These are phyloP conservation scores for Calvadosia cruxmelitensis DNA, from an alignment of 30 jellyfish, hydroid and myxozoan genomes.

Conservation along the genomic window DNA sequence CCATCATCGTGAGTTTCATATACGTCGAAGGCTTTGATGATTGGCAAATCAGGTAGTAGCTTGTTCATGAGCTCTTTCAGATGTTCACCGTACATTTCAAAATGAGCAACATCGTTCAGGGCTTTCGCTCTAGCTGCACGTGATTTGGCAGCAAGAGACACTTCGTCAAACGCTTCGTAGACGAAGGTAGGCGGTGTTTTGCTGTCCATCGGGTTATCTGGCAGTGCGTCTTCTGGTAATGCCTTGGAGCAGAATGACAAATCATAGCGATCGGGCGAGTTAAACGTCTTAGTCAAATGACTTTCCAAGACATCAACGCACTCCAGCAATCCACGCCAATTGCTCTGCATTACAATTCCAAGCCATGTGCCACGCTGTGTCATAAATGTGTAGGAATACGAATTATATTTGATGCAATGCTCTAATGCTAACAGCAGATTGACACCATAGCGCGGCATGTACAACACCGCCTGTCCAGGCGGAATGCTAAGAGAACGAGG, in stretches of 20 bases:
- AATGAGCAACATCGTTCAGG: slow-evolving; percentile 18
- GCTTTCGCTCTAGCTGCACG: slow-evolving; percentile 40
- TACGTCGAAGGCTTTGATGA: slow-evolving; percentile 44
- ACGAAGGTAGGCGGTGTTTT: slow-evolving; percentile 47
- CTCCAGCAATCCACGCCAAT: slow-evolving; percentile 71
- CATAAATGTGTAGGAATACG: slow-evolving; percentile 54
- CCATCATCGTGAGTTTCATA: slow-evolving; percentile 15
- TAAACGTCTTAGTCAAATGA: slow-evolving; percentile 28
- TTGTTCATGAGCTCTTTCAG: slow-evolving; percentile 48
- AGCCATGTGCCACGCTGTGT: slow-evolving; percentile 73
- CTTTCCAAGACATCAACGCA: slow-evolving; percentile 59
- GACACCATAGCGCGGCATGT: slow-evolving; percentile 50
- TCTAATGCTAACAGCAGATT: slow-evolving; percentile 52
- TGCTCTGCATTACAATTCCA: slow-evolving; percentile 33
- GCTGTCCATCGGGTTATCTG: slow-evolving; percentile 32
- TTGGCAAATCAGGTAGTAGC: slow-evolving; percentile 52
- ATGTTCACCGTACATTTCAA: slow-evolving; percentile 28
- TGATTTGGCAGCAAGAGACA: slow-evolving; percentile 33
- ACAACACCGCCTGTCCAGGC: slow-evolving; percentile 14
- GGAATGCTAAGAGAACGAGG: not conserved
- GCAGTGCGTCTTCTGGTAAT: slow-evolving; percentile 32
- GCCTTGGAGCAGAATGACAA: slow-evolving; percentile 32
- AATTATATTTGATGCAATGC: slow-evolving; percentile 38
- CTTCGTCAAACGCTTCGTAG: slow-evolving; percentile 52
- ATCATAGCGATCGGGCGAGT: slow-evolving; percentile 43